A percentile compares a stretch with the other conserved stretches of the same genome.
phyloP scores from a whole-genome alignment of 2,113 vertebrate species.

The Parotia lawesii region DNA sequence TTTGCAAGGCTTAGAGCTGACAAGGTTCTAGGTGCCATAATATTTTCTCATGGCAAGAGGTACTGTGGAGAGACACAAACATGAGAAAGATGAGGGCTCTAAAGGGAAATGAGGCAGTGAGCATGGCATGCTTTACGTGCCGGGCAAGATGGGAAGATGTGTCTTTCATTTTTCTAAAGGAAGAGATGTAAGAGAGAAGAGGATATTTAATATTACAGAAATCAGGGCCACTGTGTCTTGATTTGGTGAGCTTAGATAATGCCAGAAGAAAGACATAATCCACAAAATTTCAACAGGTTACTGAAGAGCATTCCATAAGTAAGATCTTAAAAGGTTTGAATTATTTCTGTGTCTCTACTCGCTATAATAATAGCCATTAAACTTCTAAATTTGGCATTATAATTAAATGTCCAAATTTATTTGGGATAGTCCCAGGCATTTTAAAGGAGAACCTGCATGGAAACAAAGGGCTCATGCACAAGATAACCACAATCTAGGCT shows the following conservation, averaged over 20 bases:
- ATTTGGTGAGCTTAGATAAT: background rate
- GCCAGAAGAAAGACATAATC: background rate
- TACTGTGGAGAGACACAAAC: background rate
- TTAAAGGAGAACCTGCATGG: background rate
- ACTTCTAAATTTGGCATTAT: background rate
- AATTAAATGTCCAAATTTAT: background rate
- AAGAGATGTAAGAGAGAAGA: background rate
- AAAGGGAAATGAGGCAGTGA: background rate
- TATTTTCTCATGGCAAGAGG: background rate
- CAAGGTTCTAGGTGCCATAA: background rate
- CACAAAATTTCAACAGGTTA: background rate
- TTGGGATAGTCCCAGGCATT: background rate
- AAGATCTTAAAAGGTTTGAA: background rate
- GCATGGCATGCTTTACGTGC: fast-evolving
- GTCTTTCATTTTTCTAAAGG: background rate
- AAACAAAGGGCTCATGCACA: background rate
- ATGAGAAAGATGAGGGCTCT: background rate
- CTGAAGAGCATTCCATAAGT: background rate
- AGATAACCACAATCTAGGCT: background rate
- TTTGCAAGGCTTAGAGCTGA: background rate
- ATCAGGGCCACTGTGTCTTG: background rate
- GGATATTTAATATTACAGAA: background rate
- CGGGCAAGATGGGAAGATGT: fast-evolving
- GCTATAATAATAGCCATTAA: background rate
- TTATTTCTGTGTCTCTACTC: background rate